phyloP scores from a whole-genome alignment of 30 jellyfish, hydroid and myxozoan genomes.

The Aurelia aurita region DNA sequence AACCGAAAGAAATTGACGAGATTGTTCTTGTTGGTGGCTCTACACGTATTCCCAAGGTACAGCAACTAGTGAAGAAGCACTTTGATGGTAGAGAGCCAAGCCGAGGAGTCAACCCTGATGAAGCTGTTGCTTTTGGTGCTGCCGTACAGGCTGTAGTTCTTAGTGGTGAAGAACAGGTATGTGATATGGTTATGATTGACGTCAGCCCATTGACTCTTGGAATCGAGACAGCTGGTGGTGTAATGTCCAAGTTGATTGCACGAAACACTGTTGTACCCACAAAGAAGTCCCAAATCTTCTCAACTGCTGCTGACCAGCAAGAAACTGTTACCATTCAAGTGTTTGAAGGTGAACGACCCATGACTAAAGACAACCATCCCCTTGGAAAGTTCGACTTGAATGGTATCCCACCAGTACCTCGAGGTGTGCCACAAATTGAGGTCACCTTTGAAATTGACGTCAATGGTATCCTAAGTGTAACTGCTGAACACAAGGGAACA shows the following conservation, averaged over 20 bases:
- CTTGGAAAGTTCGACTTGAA: constrained; percentile 97
- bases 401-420: constrained; percentile 99
- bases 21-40: constrained; percentile 99
- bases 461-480: constrained; percentile 96
- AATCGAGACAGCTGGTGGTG: constrained; percentile 99
- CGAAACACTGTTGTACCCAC: constrained; percentile 99
- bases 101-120: constrained; percentile 99
- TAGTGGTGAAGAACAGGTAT: constrained; percentile 98
- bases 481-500: constrained; percentile 99
- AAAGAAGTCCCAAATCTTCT: constrained; percentile 97
- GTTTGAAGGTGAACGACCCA: constrained; percentile 99
- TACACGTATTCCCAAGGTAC: constrained; percentile 99
- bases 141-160: constrained; percentile 99
- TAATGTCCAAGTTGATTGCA: constrained; percentile 98
- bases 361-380: constrained; percentile 98
- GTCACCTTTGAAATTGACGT: constrained; percentile 99
- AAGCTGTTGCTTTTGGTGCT: constrained; percentile 99
- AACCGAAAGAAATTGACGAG: constrained; percentile 86
- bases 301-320: constrained; percentile 99
- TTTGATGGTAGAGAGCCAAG: constrained; percentile 98
- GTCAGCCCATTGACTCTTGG: constrained; percentile 99
- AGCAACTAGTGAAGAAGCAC: constrained; percentile 83
- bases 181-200: constrained; percentile 96
- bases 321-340: constrained; percentile 99
- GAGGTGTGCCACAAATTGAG: constrained; percentile 99